phyloP scores from a whole-genome alignment of 2,113 vertebrate genomes.

The Alethe diademata region DNA sequence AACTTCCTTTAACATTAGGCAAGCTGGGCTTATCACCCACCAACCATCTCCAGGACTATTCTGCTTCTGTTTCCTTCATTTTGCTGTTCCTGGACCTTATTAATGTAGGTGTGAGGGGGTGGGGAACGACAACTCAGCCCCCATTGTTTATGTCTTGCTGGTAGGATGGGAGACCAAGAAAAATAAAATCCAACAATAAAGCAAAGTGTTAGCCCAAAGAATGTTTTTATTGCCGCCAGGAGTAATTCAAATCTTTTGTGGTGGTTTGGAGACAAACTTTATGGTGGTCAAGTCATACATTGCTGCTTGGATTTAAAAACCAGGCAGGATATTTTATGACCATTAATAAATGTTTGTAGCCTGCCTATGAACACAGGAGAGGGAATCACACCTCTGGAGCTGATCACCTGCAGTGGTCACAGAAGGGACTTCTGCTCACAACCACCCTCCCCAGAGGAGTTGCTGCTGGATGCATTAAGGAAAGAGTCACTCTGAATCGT shows the following conservation, averaged over 20 bases:
- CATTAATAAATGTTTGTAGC: constrained; percentile 57
- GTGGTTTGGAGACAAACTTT: constrained; percentile 67
- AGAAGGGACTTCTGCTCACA: not conserved
- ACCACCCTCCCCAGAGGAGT: not conserved
- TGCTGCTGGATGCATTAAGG: not conserved
- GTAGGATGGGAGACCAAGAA: not conserved
- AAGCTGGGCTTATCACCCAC: not conserved
- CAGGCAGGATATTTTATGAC: constrained; percentile 67
- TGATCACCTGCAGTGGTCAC: constrained; percentile 6
- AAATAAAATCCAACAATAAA: constrained; percentile 68
- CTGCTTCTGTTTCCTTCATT: constrained; percentile 11
- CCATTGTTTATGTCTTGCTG: constrained; percentile 45
- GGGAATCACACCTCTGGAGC: constrained; percentile 2
- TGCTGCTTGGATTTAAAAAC: constrained; percentile 59
- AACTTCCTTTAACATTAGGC: not conserved
- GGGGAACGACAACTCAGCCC: not conserved
- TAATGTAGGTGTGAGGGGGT: constrained; percentile 34
- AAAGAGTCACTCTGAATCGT: not conserved
- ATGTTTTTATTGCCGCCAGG: constrained; percentile 69
- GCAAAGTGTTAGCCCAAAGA: constrained; percentile 60
- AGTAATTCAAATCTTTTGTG: constrained; percentile 74
- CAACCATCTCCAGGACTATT: not conserved
- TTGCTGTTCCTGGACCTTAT: constrained; percentile 37
- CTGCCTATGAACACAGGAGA: not conserved
- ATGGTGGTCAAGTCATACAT: constrained; percentile 37